Evolutionary conservation across 1,140 invertebrate genomes (phyloP), one percentile per base, ranked within the genome.

Genomic region (Eumeta japonica): DNA sequence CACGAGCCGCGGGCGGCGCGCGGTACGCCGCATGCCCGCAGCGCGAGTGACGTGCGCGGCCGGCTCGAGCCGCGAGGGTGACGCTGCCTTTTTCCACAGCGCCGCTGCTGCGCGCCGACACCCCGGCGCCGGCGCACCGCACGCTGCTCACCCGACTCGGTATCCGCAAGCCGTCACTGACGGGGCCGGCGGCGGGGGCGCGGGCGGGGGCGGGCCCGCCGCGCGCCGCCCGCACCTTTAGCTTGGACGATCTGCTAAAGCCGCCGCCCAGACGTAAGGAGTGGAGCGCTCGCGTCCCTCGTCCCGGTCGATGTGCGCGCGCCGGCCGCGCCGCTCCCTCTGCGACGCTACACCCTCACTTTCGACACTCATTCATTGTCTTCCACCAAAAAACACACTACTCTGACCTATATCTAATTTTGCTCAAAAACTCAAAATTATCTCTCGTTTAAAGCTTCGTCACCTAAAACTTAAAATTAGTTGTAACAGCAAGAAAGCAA

Each of bases 191-290:
- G 81, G 78, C 78, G 62, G 78, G 77, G 72, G n/a, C 86, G 60
- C 86, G 84, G 75, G 79, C 87, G 55, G 81, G 75, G 81, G 78
- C 78, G 62, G 79, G 76, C 55, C 43, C 20, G 72, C 67, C 65
- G 62, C 65, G 76, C 41, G 76, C 81, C 65, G 79, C 81, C 48
- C 77, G 85, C 76, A 87, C 86, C 49, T 88, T 88, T 80, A 87
- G 84, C 78, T 82, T 89, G 75, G 87, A 88, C 77, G 86, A 88
- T 81, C 81, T 89, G 63, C 81, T 88, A 77, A 83, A 84, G 77
- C 83, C 81, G 62, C 80, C 81, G 64, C 79, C 80, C 58, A 79
- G 81, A 84, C 82, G 83, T 85, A 85, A 85, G 83, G 78, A 72
- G 57, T 53, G 60, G 58, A 64, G 59, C 58, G 58, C 41, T 30